Conservation (phyloP, 2,113 vertebrate species). For the Electrona antarctica region DNA sequence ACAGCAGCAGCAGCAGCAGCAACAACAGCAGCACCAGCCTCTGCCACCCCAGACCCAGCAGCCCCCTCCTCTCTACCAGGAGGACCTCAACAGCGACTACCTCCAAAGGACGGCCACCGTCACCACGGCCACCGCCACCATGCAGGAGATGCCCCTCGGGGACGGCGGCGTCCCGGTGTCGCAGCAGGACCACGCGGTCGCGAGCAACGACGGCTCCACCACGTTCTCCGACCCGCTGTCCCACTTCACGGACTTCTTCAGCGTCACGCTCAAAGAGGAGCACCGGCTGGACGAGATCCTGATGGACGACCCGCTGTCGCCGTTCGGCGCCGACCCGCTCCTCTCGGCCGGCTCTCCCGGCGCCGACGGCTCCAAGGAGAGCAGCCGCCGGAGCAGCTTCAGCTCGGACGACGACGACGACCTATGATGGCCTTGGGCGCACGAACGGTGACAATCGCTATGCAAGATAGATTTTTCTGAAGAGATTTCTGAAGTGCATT, state of each 20-base stretch:
- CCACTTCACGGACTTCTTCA: conserved; percentile 97
- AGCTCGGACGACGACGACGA: conserved; percentile 91
- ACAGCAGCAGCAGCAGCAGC: conserved; percentile 26
- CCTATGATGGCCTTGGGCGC: conserved; percentile 72
- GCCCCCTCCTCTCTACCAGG: conserved; percentile 81
- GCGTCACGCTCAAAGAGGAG: conserved; percentile 91
- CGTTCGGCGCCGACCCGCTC: conserved; percentile 89
- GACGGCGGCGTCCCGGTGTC: conserved; percentile 41
- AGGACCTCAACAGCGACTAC: conserved; percentile 85
- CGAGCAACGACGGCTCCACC: conserved; percentile 70
- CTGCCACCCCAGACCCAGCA: conserved; percentile 72
- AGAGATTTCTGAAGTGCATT: conserved; percentile 9
- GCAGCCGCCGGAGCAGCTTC: conserved; percentile 93
- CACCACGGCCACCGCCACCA: conserved; percentile 1
- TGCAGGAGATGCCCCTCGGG: conserved; percentile 31
- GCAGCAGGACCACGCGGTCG: conserved; percentile 62
- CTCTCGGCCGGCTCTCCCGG: conserved; percentile 88
- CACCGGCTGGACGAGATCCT: conserved; percentile 88
- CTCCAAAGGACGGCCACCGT: conserved; percentile 77
- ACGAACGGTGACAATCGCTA: too few species aligned
- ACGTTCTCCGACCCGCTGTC: conserved; percentile 95
- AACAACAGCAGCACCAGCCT: conserved; percentile 71
- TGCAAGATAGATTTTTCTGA: too few species aligned
- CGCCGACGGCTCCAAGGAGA: conserved; percentile 85
- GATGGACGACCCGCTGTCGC: conserved; percentile 87